These are phyloP conservation scores for Rhynchophorus ferrugineus DNA, from an alignment of 1,140 invertebrate species.

Conservation along the genomic window DNA sequence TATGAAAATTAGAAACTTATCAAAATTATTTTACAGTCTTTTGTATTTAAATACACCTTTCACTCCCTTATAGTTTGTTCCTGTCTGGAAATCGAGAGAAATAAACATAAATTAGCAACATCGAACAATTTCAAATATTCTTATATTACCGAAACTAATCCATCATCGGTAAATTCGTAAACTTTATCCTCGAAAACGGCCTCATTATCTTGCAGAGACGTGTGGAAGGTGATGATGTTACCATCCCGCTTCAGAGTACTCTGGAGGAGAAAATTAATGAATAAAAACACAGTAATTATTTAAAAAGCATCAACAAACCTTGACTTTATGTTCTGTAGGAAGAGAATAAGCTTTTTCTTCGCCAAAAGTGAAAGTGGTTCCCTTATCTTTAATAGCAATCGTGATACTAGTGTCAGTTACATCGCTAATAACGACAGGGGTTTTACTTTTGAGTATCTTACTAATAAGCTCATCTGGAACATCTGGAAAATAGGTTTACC, in stretches of 20 bases:
- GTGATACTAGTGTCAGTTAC: background rate
- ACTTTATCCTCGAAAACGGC: background rate
- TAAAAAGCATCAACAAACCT: background rate
- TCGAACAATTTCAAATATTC: too few species aligned
- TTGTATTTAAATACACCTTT: too few species aligned
- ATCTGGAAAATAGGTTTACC: too few species aligned
- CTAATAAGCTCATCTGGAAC: background rate
- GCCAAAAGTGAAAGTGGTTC: background rate
- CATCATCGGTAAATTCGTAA: background rate
- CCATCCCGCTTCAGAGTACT: background rate
- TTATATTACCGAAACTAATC: background rate
- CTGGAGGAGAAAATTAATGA: too few species aligned
- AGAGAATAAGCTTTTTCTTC: background rate
- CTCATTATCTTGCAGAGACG: background rate
- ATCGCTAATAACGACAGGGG: background rate
- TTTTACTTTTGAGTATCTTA: background rate
- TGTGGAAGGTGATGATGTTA: background rate
- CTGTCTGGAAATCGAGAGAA: too few species aligned
- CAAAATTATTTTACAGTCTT: too few species aligned
- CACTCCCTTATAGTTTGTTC: too few species aligned
- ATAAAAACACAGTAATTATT: too few species aligned
- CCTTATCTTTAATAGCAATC: background rate
- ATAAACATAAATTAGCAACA: too few species aligned
- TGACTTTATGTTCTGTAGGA: background rate
- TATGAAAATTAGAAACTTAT: too few species aligned